phyloP scores from a whole-genome alignment of 2,797 vertebrate species.

The Microchirus variegatus region DNA sequence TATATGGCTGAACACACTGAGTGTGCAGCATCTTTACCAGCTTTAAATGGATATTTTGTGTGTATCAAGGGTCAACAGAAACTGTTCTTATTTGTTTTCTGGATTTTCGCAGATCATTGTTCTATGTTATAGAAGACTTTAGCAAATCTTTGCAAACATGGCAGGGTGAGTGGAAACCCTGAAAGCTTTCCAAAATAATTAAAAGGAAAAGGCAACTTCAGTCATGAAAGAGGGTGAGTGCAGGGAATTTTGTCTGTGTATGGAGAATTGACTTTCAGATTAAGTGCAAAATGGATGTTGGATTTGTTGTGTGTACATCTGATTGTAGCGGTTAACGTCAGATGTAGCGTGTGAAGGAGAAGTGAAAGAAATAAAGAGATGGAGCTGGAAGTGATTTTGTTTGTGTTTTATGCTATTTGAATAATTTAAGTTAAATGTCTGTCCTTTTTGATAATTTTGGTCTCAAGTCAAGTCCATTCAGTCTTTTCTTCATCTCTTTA shows the following conservation, averaged over 20 bases:
- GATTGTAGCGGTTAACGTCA: slow-evolving; percentile 5
- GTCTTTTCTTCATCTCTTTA: background rate
- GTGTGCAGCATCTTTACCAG: slow-evolving; percentile 39
- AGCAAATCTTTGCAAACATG: slow-evolving; percentile 17
- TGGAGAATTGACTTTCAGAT: slow-evolving; percentile 11
- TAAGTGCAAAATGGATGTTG: slow-evolving; percentile 16
- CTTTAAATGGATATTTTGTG: background rate
- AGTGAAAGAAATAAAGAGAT: slow-evolving; percentile 47
- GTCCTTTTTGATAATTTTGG: slow-evolving; percentile 54
- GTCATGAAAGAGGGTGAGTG: slow-evolving; percentile 65
- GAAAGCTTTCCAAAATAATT: slow-evolving; percentile 19
- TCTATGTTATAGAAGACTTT: slow-evolving; percentile 10
- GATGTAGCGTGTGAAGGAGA: slow-evolving; percentile 24
- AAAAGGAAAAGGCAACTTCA: slow-evolving; percentile 66
- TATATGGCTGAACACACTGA: slow-evolving; percentile 62
- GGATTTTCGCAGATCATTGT: slow-evolving; percentile 14
- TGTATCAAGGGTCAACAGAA: slow-evolving; percentile 9
- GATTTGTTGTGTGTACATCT: slow-evolving; percentile 4
- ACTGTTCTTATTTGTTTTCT: background rate
- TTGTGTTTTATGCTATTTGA: slow-evolving; percentile 32
- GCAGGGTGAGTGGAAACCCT: slow-evolving; percentile 35
- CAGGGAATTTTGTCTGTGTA: slow-evolving; percentile 20
- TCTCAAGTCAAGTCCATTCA: no score
- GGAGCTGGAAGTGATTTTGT: slow-evolving; percentile 26
- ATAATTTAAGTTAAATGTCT: slow-evolving; percentile 47